Evolutionary conservation across 2,113 vertebrate species (phyloP).

Genomic region (Scomber colias): DNA sequence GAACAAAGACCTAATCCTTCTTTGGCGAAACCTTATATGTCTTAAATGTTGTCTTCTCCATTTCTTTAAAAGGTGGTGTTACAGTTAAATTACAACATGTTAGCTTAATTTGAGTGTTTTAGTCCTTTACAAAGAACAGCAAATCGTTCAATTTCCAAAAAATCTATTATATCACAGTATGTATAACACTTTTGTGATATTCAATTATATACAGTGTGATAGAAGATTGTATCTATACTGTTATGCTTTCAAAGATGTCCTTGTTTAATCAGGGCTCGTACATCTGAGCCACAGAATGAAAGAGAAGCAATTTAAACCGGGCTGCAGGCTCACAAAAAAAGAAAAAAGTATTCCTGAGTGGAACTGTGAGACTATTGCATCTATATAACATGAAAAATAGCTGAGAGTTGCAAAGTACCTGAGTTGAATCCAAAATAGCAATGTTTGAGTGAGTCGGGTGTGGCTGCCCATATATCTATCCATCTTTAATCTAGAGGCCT

Average conservation of each 20-base stretch:
- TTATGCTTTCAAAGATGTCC: slow-evolving; percentile 3
- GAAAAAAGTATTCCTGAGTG: slow-evolving; percentile 22
- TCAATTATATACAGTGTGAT: background rate
- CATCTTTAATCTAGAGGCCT: slow-evolving; percentile 18
- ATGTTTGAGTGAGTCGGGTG: slow-evolving; percentile 18
- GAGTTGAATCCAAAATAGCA: slow-evolving; percentile 35
- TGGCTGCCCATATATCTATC: slow-evolving; percentile 18
- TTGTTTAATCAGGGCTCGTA: slow-evolving; percentile 8
- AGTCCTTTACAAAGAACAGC: too few species aligned
- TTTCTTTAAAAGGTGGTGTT: too few species aligned
- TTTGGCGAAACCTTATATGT: too few species aligned
- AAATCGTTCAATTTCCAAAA: background rate
- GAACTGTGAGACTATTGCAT: background rate
- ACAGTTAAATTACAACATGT: too few species aligned
- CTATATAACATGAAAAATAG: slow-evolving; percentile 5
- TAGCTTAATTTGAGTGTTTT: too few species aligned
- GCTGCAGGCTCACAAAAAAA: slow-evolving; percentile 8
- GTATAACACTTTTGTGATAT: too few species aligned
- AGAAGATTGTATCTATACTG: background rate
- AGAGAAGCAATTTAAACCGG: slow-evolving; percentile 24
- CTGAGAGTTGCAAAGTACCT: slow-evolving; percentile 1
- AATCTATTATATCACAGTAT: background rate
- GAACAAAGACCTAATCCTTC: too few species aligned
- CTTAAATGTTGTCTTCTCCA: too few species aligned
- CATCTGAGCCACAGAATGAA: background rate